Evolutionary conservation across 2,888 invertebrate species (phyloP).

Genomic region (Apotomis capreana): DNA sequence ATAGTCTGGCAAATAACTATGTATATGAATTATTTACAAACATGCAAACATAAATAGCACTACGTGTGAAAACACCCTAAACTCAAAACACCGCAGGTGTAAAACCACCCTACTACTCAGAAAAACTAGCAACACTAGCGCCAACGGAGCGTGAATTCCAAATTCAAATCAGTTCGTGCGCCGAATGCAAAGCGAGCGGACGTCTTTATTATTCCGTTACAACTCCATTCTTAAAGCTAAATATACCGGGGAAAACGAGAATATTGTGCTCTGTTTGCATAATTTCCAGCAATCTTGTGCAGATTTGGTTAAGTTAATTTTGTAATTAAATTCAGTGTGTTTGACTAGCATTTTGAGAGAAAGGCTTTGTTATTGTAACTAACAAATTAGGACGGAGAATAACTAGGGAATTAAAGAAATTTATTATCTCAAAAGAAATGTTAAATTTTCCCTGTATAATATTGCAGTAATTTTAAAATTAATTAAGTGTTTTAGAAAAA

Average conservation of each 20-base stretch:
- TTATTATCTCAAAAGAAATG: no score
- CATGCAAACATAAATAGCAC: no score
- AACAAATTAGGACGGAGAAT: no score
- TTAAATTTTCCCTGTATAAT: no score
- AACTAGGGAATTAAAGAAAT: no score
- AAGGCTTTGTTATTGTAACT: no score
- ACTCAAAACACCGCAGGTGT: not conserved
- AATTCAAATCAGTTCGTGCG: conserved; percentile 82
- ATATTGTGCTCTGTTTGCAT: conserved; percentile 70
- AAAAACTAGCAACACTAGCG: conserved; percentile 55
- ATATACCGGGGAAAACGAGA: conserved; percentile 75
- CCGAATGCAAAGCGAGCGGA: conserved; percentile 71
- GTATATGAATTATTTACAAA: no score
- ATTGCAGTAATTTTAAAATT: no score
- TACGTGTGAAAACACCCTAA: not conserved
- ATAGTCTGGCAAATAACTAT: no score
- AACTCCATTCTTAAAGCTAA: conserved; percentile 74
- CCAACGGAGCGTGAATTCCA: conserved; percentile 70
- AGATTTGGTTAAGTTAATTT: conserved; percentile 52
- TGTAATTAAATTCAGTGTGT: conserved; percentile 10
- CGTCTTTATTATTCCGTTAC: conserved; percentile 76
- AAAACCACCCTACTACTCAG: conserved; percentile 45
- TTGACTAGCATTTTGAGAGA: not conserved
- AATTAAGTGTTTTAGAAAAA: no score
- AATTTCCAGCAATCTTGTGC: conserved; percentile 66